These are phyloP conservation scores for Gonioctena quinquepunctata DNA, from an alignment of 1,140 invertebrate genomes.

Conservation along the genomic window DNA sequence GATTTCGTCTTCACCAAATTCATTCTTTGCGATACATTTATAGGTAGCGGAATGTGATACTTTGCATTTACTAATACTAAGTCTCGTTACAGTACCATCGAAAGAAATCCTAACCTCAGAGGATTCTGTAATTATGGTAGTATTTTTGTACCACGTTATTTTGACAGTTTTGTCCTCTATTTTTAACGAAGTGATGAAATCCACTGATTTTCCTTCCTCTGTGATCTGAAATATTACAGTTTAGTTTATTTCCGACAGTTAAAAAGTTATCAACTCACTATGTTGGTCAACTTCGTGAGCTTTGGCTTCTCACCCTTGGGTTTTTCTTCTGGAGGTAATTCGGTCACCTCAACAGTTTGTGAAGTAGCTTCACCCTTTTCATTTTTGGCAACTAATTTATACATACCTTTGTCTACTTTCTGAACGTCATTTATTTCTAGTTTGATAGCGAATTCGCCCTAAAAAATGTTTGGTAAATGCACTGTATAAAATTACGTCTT, in stretches of 20 bases:
- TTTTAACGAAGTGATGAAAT: slow-evolving; percentile 75
- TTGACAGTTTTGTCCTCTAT: slow-evolving; percentile 76
- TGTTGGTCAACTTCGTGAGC: slow-evolving; percentile 73
- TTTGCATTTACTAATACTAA: slow-evolving; percentile 73
- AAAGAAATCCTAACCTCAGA: slow-evolving; percentile 73
- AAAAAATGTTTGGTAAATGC: slow-evolving; percentile 36
- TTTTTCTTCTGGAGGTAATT: slow-evolving; percentile 74
- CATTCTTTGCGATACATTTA: slow-evolving; percentile 79
- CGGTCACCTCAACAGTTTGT: slow-evolving; percentile 83
- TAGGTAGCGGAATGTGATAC: slow-evolving; percentile 75
- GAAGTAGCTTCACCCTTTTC: slow-evolving; percentile 92
- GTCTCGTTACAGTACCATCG: slow-evolving; percentile 77
- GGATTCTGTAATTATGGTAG: slow-evolving; percentile 71
- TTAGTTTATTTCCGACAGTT: not conserved
- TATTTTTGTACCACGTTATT: slow-evolving; percentile 86
- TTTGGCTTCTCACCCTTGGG: slow-evolving; percentile 70
- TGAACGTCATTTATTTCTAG: slow-evolving; percentile 82
- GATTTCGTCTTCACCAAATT: slow-evolving; percentile 81
- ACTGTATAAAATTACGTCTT: slow-evolving; percentile 64
- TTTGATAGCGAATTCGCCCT: slow-evolving; percentile 86
- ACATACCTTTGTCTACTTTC: slow-evolving; percentile 81
- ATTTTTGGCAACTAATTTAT: slow-evolving; percentile 89
- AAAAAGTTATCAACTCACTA: slow-evolving; percentile 62
- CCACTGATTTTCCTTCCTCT: slow-evolving; percentile 76
- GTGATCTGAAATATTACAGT: slow-evolving; percentile 62